Percentiles rank a stretch among this genome's conserved stretches.
phyloP scores from a whole-genome alignment of 2,113 vertebrate species.

The Thamnophis sirtalis region DNA sequence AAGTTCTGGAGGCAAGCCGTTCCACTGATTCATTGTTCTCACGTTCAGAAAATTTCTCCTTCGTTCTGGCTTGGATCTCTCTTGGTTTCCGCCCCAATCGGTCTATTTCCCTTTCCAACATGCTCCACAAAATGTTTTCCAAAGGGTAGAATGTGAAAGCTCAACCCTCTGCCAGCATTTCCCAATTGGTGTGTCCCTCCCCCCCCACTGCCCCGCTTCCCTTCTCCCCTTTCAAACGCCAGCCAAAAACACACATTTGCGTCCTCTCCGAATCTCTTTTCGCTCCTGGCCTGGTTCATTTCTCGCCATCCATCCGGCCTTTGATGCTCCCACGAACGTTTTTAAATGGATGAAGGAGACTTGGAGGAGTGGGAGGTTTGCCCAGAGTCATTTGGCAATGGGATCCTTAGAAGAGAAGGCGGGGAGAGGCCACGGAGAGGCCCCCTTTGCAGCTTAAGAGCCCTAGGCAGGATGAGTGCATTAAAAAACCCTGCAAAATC shows the following conservation, averaged over 20 bases:
- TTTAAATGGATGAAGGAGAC: neutral
- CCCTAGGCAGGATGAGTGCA: constrained; percentile 25
- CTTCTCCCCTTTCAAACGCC: neutral
- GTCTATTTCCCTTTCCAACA: neutral
- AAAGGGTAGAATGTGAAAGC: neutral
- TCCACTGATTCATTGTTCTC: too few relatives aligned
- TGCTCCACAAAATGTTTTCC: neutral
- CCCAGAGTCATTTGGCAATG: neutral
- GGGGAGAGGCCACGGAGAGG: neutral
- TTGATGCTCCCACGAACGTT: neutral
- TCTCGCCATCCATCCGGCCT: neutral
- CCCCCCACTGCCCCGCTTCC: fast-evolving
- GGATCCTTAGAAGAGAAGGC: neutral
- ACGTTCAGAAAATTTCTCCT: too few relatives aligned
- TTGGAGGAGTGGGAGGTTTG: neutral
- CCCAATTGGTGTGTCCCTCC: neutral
- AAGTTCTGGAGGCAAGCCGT: too few relatives aligned
- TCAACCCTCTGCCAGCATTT: neutral
- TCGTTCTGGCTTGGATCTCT: neutral
- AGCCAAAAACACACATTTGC: neutral
- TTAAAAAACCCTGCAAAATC: neutral
- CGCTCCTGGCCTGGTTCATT: neutral
- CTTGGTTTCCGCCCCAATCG: neutral
- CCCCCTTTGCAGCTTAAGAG: constrained; percentile 19
- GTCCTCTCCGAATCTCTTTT: neutral